These are phyloP conservation scores for Muschampia plurimacula DNA, from an alignment of 2,888 invertebrate species.

Conservation along the genomic window DNA sequence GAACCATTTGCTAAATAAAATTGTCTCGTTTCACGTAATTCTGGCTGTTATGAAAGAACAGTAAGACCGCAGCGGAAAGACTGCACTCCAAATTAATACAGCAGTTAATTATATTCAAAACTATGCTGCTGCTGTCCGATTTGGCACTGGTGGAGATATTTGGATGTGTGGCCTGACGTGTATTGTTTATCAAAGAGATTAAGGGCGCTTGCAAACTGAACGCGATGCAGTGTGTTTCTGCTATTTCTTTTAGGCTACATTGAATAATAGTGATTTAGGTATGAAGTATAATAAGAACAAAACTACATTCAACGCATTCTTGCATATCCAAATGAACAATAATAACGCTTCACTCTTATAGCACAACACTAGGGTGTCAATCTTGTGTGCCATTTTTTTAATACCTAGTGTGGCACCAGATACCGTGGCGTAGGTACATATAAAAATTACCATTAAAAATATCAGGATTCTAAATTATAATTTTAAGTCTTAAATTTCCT, in stretches of 20 bases:
- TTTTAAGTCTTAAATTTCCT: not conserved
- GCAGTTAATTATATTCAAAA: conserved; percentile 56
- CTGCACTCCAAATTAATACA: conserved; percentile 42
- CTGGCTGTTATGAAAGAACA: conserved; percentile 37
- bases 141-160: conserved; percentile 57
- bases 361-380: too few relatives aligned
- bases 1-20: conserved; percentile 25
- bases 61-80: conserved; percentile 34
- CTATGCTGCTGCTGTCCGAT: conserved; percentile 52
- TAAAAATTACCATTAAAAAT: too few relatives aligned
- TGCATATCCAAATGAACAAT: too few relatives aligned
- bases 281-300: too few relatives aligned
- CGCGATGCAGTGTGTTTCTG: not conserved
- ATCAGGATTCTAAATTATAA: too few relatives aligned
- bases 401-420: too few relatives aligned
- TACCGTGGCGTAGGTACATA: too few relatives aligned
- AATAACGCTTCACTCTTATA: too few relatives aligned
- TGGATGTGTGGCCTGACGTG: conserved; percentile 52
- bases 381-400: too few relatives aligned
- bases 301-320: too few relatives aligned
- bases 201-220: conserved; percentile 10
- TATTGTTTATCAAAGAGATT: conserved; percentile 44
- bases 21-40: conserved; percentile 29
- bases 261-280: too few relatives aligned
- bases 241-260: too few relatives aligned